Evolutionary conservation across 92 coral and sea anemone species (phyloP).

Genomic region (Pocillopora meandrina): DNA sequence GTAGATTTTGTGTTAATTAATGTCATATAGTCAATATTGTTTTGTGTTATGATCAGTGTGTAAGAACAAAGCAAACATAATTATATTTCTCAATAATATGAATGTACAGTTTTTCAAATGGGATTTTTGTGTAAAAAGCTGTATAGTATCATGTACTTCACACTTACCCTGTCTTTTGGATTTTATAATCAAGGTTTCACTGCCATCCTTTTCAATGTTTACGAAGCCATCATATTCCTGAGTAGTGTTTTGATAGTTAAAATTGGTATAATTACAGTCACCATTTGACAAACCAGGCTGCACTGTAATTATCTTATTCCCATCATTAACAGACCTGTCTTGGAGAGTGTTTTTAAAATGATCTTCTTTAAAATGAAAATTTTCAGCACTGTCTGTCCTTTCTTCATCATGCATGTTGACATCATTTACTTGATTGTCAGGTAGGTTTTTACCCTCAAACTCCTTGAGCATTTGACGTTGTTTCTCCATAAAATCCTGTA

Average conservation of each 20-base stretch:
- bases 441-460: neutral
- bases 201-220: neutral
- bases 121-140: too few relatives aligned
- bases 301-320: neutral
- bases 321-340: neutral
- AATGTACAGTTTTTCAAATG: too few relatives aligned
- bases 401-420: slow-evolving; percentile 10
- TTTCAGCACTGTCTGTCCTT: neutral
- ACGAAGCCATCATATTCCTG: neutral
- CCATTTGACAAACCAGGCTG: slow-evolving; percentile 6
- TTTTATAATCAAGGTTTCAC: too few relatives aligned
- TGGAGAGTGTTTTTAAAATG: neutral
- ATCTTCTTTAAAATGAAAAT: neutral
- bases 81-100: too few relatives aligned
- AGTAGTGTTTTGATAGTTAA: neutral
- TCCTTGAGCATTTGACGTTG: slow-evolving; percentile 3
- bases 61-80: too few relatives aligned
- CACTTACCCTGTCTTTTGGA: slow-evolving; percentile 3
- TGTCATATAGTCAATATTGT: too few relatives aligned
- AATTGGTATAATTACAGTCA: neutral
- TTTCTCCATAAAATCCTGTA: slow-evolving; percentile 9
- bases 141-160: too few relatives aligned
- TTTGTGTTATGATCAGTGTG: too few relatives aligned
- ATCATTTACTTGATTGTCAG: neutral
- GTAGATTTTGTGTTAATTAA: too few relatives aligned